Conservation (phyloP, 2,797 vertebrate species). For the Labroides dimidiatus region DNA sequence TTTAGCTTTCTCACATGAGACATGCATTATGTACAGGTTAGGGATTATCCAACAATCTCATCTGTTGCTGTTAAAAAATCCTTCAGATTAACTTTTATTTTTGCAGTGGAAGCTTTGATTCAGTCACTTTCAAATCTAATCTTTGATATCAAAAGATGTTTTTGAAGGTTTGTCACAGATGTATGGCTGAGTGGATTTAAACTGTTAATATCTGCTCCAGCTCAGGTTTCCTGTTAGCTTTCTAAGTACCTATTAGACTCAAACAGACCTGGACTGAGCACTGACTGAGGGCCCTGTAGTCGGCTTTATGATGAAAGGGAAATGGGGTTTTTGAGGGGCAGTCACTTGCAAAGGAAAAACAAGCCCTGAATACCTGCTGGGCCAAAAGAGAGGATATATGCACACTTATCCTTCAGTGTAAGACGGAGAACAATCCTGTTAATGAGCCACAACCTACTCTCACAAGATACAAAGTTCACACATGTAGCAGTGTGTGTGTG, state of each 20-base stretch:
- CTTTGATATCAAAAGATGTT: too few relatives aligned
- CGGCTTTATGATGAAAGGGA: constrained; percentile 36
- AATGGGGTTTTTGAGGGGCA: constrained; percentile 59
- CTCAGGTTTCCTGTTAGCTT: constrained; percentile 45
- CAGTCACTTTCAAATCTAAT: too few relatives aligned
- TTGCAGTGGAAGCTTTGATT: too few relatives aligned
- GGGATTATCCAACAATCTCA: too few relatives aligned
- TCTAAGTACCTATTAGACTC: constrained; percentile 42
- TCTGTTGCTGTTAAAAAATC: too few relatives aligned
- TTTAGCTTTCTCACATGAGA: background rate
- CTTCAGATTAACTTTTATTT: too few relatives aligned
- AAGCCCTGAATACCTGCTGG: constrained; percentile 56
- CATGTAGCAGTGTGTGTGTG: constrained; percentile 34
- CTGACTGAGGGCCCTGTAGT: constrained; percentile 26
- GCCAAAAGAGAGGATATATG: constrained; percentile 54
- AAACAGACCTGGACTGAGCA: constrained; percentile 36
- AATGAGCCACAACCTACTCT: constrained; percentile 19
- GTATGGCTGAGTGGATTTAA: background rate
- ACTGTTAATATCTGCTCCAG: background rate
- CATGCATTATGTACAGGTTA: background rate
- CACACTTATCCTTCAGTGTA: background rate
- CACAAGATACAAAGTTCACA: constrained; percentile 30
- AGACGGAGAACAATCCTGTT: constrained; percentile 8
- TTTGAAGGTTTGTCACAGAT: background rate
- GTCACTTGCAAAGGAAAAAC: constrained; percentile 54